Percentiles rank a stretch among this genome's conserved stretches.
Evolutionary conservation across 2,888 invertebrate species (phyloP).

Genomic region (Oasisia sp.): DNA sequence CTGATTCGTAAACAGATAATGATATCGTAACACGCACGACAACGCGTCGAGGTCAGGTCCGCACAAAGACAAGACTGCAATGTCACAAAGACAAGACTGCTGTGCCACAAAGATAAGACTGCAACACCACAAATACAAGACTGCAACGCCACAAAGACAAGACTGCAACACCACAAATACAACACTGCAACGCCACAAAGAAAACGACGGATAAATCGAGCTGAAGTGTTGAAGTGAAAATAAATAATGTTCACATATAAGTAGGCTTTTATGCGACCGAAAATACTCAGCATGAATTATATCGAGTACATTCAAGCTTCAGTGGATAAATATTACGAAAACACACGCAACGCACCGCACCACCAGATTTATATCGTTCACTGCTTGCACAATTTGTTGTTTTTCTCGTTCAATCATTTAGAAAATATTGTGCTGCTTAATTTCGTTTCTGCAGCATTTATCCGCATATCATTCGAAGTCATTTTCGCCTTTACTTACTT

Average conservation of each 20-base stretch:
- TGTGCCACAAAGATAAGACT: too few relatives aligned
- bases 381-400: background rate
- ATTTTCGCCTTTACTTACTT: too few relatives aligned
- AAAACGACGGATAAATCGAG: too few relatives aligned
- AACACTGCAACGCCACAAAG: too few relatives aligned
- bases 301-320: background rate
- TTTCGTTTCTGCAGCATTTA: background rate
- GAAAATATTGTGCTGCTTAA: background rate
- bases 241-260: background rate
- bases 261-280: background rate
- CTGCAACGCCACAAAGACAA: too few relatives aligned
- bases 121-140: too few relatives aligned
- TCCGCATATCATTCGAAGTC: background rate
- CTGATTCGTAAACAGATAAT: background rate
- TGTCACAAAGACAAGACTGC: too few relatives aligned
- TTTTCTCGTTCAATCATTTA: background rate
- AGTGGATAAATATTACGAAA: background rate
- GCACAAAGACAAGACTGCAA: too few relatives aligned
- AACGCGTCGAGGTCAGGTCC: background rate
- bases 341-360: background rate
- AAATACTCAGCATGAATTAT: background rate
- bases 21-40: background rate
- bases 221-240: background rate
- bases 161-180: too few relatives aligned
- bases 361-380: background rate